Percentiles rank a stretch among this genome's conserved stretches.
Conservation (phyloP, 2,888 invertebrate species). For the Abscondita cerata region DNA sequence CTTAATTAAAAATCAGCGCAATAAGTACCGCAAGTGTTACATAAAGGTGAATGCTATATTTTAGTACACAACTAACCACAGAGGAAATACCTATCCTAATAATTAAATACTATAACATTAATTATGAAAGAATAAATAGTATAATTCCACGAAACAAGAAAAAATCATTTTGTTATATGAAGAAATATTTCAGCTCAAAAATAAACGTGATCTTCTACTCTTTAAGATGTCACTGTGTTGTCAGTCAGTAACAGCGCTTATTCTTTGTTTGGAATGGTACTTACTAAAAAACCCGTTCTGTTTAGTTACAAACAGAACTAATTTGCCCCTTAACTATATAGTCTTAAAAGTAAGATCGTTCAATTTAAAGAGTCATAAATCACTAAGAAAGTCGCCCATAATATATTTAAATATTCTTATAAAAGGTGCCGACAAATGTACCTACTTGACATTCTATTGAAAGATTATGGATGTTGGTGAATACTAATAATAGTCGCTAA, state of each 20-base stretch:
- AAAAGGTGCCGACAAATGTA: constrained; percentile 43
- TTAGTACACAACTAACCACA: too few species aligned
- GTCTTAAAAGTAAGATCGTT: constrained; percentile 42
- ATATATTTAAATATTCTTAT: constrained; percentile 42
- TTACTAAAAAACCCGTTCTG: constrained; percentile 41
- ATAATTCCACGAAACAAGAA: too few species aligned
- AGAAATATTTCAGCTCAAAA: too few species aligned
- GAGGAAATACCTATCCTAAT: too few species aligned
- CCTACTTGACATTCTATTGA: constrained; percentile 43
- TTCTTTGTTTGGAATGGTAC: constrained; percentile 37
- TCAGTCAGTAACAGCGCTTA: constrained; percentile 12
- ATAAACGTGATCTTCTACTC: constrained; percentile 24
- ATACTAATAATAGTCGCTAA: too few species aligned
- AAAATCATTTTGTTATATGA: too few species aligned
- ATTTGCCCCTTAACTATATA: constrained; percentile 43
- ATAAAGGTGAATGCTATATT: too few species aligned
- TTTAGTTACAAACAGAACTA: constrained; percentile 45
- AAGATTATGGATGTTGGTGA: constrained; percentile 46
- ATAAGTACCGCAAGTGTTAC: too few species aligned
- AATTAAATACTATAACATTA: too few species aligned
- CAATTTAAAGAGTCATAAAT: constrained; percentile 48
- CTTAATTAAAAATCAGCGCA: too few species aligned
- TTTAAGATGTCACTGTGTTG: constrained; percentile 8
- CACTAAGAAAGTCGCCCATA: constrained; percentile 45
- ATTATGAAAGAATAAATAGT: too few species aligned